phyloP scores from a whole-genome alignment of 2,888 invertebrate species.

The Synanthedon formicaeformis region DNA sequence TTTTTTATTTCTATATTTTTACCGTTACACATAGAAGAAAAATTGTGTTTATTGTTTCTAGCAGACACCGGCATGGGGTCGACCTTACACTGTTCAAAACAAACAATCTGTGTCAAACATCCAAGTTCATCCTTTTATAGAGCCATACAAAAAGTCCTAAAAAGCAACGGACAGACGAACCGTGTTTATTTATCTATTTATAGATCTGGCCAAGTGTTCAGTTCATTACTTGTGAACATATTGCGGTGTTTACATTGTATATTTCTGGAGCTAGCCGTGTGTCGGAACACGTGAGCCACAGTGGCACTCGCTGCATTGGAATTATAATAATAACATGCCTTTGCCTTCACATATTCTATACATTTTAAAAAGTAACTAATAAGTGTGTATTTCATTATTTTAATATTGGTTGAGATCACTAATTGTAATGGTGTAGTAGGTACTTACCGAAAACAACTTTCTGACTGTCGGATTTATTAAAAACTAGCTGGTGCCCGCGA shows the following conservation, averaged over 20 bases:
- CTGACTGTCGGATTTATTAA: no score
- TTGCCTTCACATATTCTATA: background rate
- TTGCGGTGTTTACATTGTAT: conserved; percentile 55
- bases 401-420: no score
- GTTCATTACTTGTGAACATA: conserved; percentile 53
- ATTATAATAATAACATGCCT: background rate
- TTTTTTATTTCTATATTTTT: no score
- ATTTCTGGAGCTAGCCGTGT: conserved; percentile 59
- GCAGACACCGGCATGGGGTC: no score
- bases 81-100: background rate
- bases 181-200: conserved; percentile 57
- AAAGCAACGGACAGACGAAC: conserved; percentile 11
- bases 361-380: background rate
- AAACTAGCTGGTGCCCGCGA: no score
- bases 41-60: no score
- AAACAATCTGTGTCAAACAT: conserved; percentile 1
- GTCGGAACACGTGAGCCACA: conserved; percentile 45
- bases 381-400: no score
- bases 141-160: conserved; percentile 8
- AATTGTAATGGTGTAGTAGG: no score
- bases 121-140: conserved; percentile 10
- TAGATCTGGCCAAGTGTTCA: conserved; percentile 51
- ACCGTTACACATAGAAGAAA: no score
- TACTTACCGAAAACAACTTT: no score
- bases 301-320: conserved; percentile 8